Base-by-base conservation (phyloP, 2,113 vertebrate species). In the Gnathonemus longibarbis region DNA sequence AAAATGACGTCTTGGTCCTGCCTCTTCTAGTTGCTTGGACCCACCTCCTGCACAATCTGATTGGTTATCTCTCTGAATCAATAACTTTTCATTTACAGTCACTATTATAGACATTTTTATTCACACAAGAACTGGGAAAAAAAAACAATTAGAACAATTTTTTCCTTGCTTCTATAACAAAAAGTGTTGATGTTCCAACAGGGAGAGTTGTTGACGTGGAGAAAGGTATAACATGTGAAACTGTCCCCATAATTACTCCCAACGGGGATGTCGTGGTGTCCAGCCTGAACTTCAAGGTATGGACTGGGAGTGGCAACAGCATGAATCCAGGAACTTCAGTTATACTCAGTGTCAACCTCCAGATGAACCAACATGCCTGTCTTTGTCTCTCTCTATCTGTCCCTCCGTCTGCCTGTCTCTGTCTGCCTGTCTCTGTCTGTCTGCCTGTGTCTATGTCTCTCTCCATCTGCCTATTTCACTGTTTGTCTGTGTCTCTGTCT, bases 181-280 rank as follows among this genome's bases (percentile, higher is more conserved):
- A 80, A 46, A 4, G 9, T 90, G 2, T 89, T 84, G 88, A 88
- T 92, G 91, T 87, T 88, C 91, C 93, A 93, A 13, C 91, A 99
- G 98, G 98, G 66, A 97, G 95, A 92, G 98, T 99, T 90, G 97
- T 99, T 87, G 98, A 99, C 91, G 98, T 99, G 93, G 97, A 99
- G 92, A 96, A 97, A n/a, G 98, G 97, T 92, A 99, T 99, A 90
- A 95, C 98, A 93, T 99, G 98, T 95, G 97, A 99, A 94, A 96
- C 97, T 90, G 98, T 99, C 89, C 98, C 98, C 48, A 99, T 99
- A 91, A 98, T 99, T 93, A 99, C 98, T n/a, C 98, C 98, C 27
- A 98, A 96, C 5, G 98, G 98, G 91, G 98, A 99, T 85, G 96
- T 99, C n/a, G 98, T 99, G 56, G 97, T 97, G 94, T 98, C 98